Evolutionary conservation across 2,797 vertebrate genomes (phyloP).

Genomic region (Sebastes taczanowskii): DNA sequence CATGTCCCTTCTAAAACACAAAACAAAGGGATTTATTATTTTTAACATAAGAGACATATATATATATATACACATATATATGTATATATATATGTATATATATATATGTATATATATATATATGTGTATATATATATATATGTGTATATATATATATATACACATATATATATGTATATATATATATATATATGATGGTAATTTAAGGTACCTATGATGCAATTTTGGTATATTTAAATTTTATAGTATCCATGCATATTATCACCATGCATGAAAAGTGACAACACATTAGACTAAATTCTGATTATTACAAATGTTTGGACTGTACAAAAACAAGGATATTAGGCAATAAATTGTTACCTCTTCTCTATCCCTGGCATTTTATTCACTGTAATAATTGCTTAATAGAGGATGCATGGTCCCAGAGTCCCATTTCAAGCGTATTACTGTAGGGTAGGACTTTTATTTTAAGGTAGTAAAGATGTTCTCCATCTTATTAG

Average conservation of each 20-base stretch:
- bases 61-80: no score
- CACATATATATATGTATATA: background rate
- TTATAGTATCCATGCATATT: background rate
- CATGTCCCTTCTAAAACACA: background rate
- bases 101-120: no score
- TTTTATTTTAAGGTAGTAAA: background rate
- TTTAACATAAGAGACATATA: background rate
- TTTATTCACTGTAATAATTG: background rate
- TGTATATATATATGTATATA: no score
- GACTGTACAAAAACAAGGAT: constrained; percentile 11
- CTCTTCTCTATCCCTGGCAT: background rate
- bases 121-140: no score
- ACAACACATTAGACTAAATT: background rate
- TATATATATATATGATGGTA: background rate
- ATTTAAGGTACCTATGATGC: constrained; percentile 16
- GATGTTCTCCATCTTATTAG: background rate
- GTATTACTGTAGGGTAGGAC: background rate
- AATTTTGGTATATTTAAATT: constrained; percentile 45
- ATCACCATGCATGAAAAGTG: constrained; percentile 31
- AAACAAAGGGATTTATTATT: background rate
- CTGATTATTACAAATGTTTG: background rate
- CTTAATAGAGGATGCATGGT: background rate
- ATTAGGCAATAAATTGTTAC: constrained; percentile 41
- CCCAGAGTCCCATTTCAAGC: background rate
- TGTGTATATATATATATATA: background rate